Evolutionary conservation across 2,113 vertebrate species (phyloP), one percentile per base, ranked within the genome.

Genomic region (Glaucidium brasilianum): DNA sequence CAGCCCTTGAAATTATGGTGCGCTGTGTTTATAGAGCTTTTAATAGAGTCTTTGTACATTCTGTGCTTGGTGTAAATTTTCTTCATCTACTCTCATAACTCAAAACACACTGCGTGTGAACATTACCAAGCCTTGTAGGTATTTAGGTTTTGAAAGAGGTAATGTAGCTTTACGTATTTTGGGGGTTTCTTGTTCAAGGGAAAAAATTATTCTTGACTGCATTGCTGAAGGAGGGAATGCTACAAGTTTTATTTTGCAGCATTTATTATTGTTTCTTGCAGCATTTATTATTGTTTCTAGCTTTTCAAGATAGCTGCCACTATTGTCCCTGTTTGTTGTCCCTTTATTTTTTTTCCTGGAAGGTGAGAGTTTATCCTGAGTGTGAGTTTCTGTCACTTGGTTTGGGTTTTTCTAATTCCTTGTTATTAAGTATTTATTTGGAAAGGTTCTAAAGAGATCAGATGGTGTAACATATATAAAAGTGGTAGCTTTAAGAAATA

Each of bases 111-210:
- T 56, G 56, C 56, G 37, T 90, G 75, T 76, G 83, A 96, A 86
- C 27, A 27, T 96, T 93, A 97, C 95, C 71, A 63, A 84, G 85
- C 80, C 89, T 87, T 85, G 64, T 75, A 91, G 93, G 92, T 97
- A 94, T 92, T 89, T 79, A 94, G 93, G 79, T 97, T 95, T 90
- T 94, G 77, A 90, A 95, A 96, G 96, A 60, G 15, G 32, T 97
- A 91, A 85, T 26, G 67, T 90, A 88, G 72, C 77, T 94, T 88
- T 81, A 85, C 34, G 21, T 82, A 73, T 82, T 90, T 77, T 84
- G 72, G 90, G 55, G 69, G 72, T 94, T 96, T 69, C 74, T 76
- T 81, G 45, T 89, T 96, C 81, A n/a, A 59, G 71, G 77, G 82
- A 94, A 96, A 96, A 91, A 39, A 21, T 6, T 78, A 87, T 94